A percentile compares a stretch with the other conserved stretches of the same genome.
Evolutionary conservation across 2,113 vertebrate genomes (phyloP).

Genomic region (Aphyosemion australe): DNA sequence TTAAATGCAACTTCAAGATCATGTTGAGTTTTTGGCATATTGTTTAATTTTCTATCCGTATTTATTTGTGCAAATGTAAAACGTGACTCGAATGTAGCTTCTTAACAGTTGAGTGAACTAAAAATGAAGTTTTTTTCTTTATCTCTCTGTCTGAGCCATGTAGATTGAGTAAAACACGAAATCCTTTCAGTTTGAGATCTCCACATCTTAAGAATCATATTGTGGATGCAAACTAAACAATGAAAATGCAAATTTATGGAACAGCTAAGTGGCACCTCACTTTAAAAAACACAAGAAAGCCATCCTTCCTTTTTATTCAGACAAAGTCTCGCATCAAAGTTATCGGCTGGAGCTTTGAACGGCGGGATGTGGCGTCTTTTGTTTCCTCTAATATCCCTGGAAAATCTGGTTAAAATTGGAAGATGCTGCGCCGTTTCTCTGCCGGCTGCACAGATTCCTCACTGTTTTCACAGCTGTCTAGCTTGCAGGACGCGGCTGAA

Average conservation of each 20-base stretch:
- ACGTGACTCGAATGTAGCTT: no score
- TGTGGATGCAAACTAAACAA: conserved; percentile 55
- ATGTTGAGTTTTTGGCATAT: no score
- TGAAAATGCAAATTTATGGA: conserved; percentile 71
- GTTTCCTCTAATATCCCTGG: conserved; percentile 76
- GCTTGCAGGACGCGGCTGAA: conserved; percentile 56
- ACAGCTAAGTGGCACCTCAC: conserved; percentile 62
- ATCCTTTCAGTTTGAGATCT: conserved; percentile 48
- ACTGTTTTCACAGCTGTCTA: conserved; percentile 79
- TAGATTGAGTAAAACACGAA: background rate
- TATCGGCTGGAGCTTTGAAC: conserved; percentile 58
- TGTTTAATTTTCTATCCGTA: no score
- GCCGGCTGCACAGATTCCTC: conserved; percentile 62
- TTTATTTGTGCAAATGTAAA: no score
- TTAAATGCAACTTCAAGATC: no score
- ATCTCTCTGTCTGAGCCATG: conserved; percentile 15
- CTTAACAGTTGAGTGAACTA: background rate
- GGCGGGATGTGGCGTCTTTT: conserved; percentile 60
- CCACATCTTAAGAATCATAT: conserved; percentile 57
- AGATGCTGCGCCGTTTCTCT: conserved; percentile 49
- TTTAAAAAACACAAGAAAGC: conserved; percentile 57
- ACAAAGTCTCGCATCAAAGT: conserved; percentile 63
- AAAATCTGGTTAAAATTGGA: conserved; percentile 78
- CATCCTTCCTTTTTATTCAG: conserved; percentile 50
- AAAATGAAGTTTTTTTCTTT: conserved; percentile 21